Base-by-base conservation (phyloP, 2,888 invertebrate genomes). In the Gymnosoma rotundatum region DNA sequence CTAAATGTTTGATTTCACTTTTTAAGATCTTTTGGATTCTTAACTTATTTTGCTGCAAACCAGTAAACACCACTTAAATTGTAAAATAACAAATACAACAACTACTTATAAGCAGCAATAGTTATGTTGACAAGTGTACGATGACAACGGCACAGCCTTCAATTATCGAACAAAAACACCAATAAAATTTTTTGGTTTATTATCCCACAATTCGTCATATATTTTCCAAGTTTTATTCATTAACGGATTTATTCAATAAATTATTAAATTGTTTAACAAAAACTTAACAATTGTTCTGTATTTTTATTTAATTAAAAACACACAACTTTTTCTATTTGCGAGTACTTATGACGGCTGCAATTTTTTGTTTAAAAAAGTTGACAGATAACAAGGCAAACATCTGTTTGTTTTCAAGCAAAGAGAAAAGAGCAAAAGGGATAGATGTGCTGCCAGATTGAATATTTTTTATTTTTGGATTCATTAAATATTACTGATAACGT, bases 61-160 rank as follows among this genome's bases (percentile, higher is more conserved):
- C 14, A 67, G 64, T 9, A 45, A 48, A 32, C 72, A 52, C 69
- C 58, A 63, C 60, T 50, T 25, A 63, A 73, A 64, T 45, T 60
- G 21, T 32, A 54, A 61, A 61, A 67, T 67, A 58, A n/a, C 16
- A 70, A 52, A 36, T 50, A 67, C 52, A 79, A 60, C 18, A 75
- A 21, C 66, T 73, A 60, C 16, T 73, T n/a, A 36, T 21, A 42
- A 73, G 16, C 32, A 67, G 63, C 36, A 58, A 82, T 58, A 75
- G 72, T 60, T 63, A 67, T 78, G 69, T 74, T 78, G 83, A 78
- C 67, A 78, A 83, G 16, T 60, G 66, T 63, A 25, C 61, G 58
- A 75, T 63, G 78, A 83, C 73, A 78, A 69, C 58, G 78, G 63
- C 75, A 76, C 83, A 76, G 79, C 83, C 75, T 82, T 82, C 75